Percentiles rank a stretch among this genome's conserved stretches.
These are phyloP conservation scores for Cherax quadricarinatus DNA, from an alignment of 1,140 invertebrate genomes.

Conservation along the genomic window DNA sequence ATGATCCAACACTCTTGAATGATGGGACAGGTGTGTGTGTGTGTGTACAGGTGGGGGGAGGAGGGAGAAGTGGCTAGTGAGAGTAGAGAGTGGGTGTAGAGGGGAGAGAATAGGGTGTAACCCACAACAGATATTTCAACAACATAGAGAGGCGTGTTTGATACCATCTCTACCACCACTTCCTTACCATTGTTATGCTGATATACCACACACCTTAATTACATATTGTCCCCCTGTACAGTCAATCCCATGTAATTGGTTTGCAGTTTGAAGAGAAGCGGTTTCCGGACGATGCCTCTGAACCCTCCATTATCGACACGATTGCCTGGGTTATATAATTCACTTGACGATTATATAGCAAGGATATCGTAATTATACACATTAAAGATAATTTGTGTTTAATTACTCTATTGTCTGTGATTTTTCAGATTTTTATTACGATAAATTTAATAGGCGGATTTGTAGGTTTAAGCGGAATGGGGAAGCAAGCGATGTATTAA, in stretches of 20 bases:
- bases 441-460: neutral
- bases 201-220: constrained; percentile 13
- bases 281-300: neutral
- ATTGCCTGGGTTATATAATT: neutral
- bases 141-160: constrained; percentile 7
- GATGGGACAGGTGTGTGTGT: constrained; percentile 7
- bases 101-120: neutral
- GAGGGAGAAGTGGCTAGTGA: neutral
- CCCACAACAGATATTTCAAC: neutral
- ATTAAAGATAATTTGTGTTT: constrained; percentile 24
- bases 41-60: neutral
- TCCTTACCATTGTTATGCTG: constrained; percentile 36
- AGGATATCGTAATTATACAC: constrained; percentile 14
- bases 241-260: constrained; percentile 33
- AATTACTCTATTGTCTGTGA: constrained; percentile 27
- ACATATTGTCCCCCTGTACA: constrained; percentile 37
- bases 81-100: neutral
- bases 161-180: constrained; percentile 25
- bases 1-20: neutral
- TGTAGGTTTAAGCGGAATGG: neutral
- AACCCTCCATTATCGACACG: neutral
- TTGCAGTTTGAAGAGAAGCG: constrained; percentile 13
- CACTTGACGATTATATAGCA: neutral
- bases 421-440: neutral
- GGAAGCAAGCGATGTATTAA: too few species aligned